Conservation (phyloP, 2,888 invertebrate genomes). For the Scaptomyza reducta region DNA sequence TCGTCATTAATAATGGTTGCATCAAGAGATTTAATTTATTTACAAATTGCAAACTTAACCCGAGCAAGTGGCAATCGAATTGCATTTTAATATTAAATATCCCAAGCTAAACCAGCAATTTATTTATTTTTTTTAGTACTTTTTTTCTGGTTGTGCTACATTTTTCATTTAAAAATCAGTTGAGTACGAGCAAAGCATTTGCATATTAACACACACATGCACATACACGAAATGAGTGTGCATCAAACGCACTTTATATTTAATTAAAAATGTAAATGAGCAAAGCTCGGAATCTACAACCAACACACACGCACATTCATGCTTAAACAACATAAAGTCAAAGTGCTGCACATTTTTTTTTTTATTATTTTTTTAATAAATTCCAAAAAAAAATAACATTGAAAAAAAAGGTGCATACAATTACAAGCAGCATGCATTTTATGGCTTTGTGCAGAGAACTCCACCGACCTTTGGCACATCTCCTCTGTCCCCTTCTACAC, state of each 20-base stretch:
- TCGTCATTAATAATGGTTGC: not conserved
- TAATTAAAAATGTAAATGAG: constrained; percentile 75
- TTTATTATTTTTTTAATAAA: too few relatives aligned
- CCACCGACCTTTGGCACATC: not conserved
- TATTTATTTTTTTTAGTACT: not conserved
- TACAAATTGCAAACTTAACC: too few relatives aligned
- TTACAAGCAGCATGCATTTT: constrained; percentile 57
- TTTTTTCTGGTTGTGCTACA: not conserved
- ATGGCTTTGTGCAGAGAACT: constrained; percentile 42
- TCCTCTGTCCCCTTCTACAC: not conserved
- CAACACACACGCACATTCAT: constrained; percentile 10
- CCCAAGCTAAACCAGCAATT: not conserved
- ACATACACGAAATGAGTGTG: constrained; percentile 8
- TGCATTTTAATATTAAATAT: constrained; percentile 6
- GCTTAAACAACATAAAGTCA: constrained; percentile 14
- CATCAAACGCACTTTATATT: constrained; percentile 61
- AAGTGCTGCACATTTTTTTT: constrained; percentile 30
- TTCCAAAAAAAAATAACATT: constrained; percentile 31
- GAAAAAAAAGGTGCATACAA: constrained; percentile 32
- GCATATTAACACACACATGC: constrained; percentile 33
- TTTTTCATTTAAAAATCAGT: not conserved
- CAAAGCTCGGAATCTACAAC: constrained; percentile 44
- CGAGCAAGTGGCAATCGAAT: not conserved
- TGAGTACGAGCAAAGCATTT: constrained; percentile 40
- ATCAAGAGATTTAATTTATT: not conserved